Evolutionary conservation across 2,797 vertebrate species (phyloP), one percentile per base, ranked within the genome.

Genomic region (Simalia tracyae): DNA sequence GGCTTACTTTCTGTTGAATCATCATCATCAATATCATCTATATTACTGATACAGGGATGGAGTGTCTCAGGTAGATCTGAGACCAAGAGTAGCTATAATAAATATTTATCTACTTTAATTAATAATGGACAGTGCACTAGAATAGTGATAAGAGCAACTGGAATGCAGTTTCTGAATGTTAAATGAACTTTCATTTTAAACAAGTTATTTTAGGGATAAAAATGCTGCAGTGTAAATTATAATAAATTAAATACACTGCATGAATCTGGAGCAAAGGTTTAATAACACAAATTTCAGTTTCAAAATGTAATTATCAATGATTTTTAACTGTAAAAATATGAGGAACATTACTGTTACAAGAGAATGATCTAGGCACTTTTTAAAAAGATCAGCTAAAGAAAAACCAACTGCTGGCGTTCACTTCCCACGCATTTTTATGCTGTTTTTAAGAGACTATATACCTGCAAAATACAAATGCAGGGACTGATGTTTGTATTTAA

Each of bases 271-370:
- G 31, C 22, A 84, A 95, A 95, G 93, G 64, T 57, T 87, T 94
- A 88, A 93, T 50, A 72, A 66, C 94, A 11, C 54, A 92, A 94
- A 92, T 95, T 72, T 93, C 92, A 95, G 19, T 89, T 92, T 89
- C 95, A 95, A 92, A 92, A 90, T 59, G 93, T 56, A 59, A 88
- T 89, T 93, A 72, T 68, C 94, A 94, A 88, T 91, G 6, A 61
- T 81, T 93, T 87, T 64, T 84, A 86, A 92, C 60, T 93, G 93
- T 94, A 91, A 93, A 87, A 42, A 1, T 3, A 11, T 93, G 1
- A 57, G 46, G 60, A 63, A 26, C 91, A 86, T 54, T 28, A 94
- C 63, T 89, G 94, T 91, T 11, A 24, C 92, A 92, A 68, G 89
- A 90, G 86, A 93, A 90, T 95, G 5, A 89, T 88, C 84, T 89